phyloP scores from a whole-genome alignment of 2,888 invertebrate species.

The Monochamus alternatus region DNA sequence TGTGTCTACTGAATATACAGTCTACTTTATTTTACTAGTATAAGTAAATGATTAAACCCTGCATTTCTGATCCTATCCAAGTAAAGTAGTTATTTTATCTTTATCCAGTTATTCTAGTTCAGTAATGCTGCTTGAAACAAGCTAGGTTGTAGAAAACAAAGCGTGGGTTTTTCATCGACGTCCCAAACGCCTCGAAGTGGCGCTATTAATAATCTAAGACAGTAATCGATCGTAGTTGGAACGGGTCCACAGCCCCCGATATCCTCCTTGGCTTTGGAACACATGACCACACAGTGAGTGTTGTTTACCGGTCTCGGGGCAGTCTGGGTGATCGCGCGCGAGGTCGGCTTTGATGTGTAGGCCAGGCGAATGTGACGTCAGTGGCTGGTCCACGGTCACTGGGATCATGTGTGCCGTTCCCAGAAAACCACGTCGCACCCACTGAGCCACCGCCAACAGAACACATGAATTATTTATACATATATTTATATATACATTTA shows the following conservation, averaged over 20 bases:
- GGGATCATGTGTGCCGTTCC: constrained; percentile 48
- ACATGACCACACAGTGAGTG: constrained; percentile 47
- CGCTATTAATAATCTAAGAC: too few relatives aligned
- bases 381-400: constrained; percentile 44
- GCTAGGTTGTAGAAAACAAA: too few relatives aligned
- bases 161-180: too few relatives aligned
- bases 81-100: constrained; percentile 40
- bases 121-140: too few relatives aligned
- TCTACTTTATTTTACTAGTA: too few relatives aligned
- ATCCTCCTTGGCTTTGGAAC: constrained; percentile 30
- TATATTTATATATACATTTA: constrained; percentile 14
- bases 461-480: constrained; percentile 50
- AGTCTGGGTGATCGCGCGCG: constrained; percentile 47
- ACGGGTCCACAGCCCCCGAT: constrained; percentile 3
- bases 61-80: constrained; percentile 53
- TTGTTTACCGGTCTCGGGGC: constrained; percentile 47
- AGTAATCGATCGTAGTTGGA: neutral
- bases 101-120: too few relatives aligned
- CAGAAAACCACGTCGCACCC: constrained; percentile 48
- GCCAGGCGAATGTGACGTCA: constrained; percentile 39
- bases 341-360: constrained; percentile 49
- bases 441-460: constrained; percentile 58
- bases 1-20: too few relatives aligned
- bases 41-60: too few relatives aligned
- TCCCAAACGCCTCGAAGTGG: too few relatives aligned